Evolutionary conservation across 2,888 invertebrate genomes (phyloP).

Genomic region (Phaonia tiefii): DNA sequence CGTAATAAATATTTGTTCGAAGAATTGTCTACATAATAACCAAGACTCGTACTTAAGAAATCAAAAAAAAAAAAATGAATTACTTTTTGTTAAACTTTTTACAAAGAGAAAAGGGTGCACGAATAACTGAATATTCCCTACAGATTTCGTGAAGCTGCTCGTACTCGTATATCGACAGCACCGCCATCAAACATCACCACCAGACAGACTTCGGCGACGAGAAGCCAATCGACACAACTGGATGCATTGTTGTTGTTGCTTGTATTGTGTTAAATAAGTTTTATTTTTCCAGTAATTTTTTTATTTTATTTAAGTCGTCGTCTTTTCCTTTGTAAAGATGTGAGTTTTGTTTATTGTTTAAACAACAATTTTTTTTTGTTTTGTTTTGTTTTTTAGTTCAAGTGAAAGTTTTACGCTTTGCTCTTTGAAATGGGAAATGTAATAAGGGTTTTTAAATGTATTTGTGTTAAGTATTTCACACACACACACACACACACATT

Average conservation of each 20-base stretch:
- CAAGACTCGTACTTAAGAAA: neutral
- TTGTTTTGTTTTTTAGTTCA: constrained; percentile 34
- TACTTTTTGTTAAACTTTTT: constrained; percentile 16
- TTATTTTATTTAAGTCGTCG: neutral
- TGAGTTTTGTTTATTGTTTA: constrained; percentile 60
- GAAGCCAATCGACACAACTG: constrained; percentile 45
- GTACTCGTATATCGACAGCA: neutral
- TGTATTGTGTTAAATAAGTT: constrained; percentile 47
- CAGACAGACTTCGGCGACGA: neutral
- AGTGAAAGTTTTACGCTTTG: constrained; percentile 35
- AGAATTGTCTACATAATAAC: constrained; percentile 36
- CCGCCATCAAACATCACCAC: too few relatives aligned
- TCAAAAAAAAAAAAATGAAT: too few relatives aligned
- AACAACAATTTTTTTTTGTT: constrained; percentile 44
- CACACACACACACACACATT: too few relatives aligned
- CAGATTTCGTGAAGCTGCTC: neutral
- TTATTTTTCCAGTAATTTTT: constrained; percentile 31
- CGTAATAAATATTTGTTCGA: constrained; percentile 49
- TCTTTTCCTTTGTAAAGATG: constrained; percentile 8
- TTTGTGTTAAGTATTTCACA: constrained; percentile 14
- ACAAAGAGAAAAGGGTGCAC: neutral
- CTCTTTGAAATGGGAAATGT: constrained; percentile 18
- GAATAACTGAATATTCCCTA: too few relatives aligned
- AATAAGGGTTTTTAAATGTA: constrained; percentile 16
- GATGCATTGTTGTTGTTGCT: constrained; percentile 54